phyloP scores from a whole-genome alignment of 2,797 vertebrate genomes.

The Spatula versicolor region DNA sequence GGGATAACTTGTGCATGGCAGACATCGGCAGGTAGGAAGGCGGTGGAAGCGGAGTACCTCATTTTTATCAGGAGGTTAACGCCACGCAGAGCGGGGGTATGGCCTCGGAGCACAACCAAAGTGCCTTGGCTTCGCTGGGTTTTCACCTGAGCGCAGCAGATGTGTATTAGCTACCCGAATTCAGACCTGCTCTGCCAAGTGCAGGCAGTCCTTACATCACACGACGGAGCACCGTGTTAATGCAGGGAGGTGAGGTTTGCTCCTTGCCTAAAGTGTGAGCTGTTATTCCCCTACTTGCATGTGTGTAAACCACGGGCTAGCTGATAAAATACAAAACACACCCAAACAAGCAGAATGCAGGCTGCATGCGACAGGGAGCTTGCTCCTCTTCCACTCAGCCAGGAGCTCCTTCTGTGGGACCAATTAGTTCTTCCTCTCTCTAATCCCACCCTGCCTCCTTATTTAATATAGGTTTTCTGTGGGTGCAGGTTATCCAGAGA shows the following conservation, averaged over 20 bases:
- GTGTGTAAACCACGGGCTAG: neutral
- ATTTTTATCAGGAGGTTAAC: slow-evolving; percentile 56
- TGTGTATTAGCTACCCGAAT: slow-evolving; percentile 58
- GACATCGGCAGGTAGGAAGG: slow-evolving; percentile 45
- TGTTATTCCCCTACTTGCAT: neutral
- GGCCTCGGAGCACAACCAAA: slow-evolving; percentile 62
- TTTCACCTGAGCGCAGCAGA: slow-evolving; percentile 58
- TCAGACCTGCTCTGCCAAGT: slow-evolving; percentile 48
- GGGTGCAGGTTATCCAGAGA: slow-evolving; percentile 20
- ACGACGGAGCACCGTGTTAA: neutral
- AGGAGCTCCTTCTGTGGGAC: slow-evolving; percentile 10
- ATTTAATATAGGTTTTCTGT: slow-evolving; percentile 21
- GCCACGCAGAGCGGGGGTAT: neutral
- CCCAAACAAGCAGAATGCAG: neutral
- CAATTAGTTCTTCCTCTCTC: slow-evolving; percentile 19
- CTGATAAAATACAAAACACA: slow-evolving; percentile 5
- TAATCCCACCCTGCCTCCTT: slow-evolving; percentile 21
- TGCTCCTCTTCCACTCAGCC: neutral
- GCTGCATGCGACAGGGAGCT: neutral
- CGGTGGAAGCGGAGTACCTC: slow-evolving; percentile 30
- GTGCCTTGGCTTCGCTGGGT: slow-evolving; percentile 16
- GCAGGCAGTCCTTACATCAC: slow-evolving; percentile 42
- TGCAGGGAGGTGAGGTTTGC: neutral
- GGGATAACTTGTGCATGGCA: slow-evolving; percentile 26
- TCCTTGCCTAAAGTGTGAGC: neutral